Percentiles rank a stretch among this genome's conserved stretches.
These are phyloP conservation scores for Shinisaurus crocodilurus DNA, from an alignment of 2,113 vertebrate species.

Conservation along the genomic window DNA sequence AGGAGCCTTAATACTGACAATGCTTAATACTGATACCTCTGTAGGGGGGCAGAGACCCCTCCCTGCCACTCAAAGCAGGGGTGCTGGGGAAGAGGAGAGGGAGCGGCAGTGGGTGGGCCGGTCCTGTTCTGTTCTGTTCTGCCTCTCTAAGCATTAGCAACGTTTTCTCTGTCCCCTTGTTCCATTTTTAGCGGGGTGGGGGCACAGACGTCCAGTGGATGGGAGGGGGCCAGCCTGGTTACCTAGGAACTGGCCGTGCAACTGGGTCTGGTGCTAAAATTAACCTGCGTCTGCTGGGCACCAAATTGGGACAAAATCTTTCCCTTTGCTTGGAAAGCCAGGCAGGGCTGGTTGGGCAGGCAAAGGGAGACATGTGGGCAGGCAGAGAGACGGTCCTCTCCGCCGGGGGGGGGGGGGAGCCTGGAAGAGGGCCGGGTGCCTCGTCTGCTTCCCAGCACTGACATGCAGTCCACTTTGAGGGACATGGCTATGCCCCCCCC, in stretches of 20 bases:
- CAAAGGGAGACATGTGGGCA: background rate
- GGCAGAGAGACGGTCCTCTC: background rate
- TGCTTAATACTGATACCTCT: too few species aligned
- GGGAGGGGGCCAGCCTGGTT: background rate
- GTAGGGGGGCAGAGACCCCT: too few species aligned
- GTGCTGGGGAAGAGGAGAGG: background rate
- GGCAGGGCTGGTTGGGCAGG: background rate
- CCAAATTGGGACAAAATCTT: conserved; percentile 5
- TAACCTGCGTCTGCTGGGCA: background rate
- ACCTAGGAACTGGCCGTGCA: background rate
- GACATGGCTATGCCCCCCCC: too few species aligned
- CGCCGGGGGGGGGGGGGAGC: too few species aligned
- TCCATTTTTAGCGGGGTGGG: background rate
- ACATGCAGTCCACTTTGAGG: too few species aligned
- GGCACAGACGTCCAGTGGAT: background rate
- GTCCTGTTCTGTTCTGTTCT: background rate
- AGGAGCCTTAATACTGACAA: too few species aligned
- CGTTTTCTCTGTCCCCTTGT: background rate
- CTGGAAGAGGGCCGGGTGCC: too few species aligned
- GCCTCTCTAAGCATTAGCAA: background rate
- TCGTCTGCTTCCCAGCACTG: too few species aligned
- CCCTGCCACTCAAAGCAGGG: too few species aligned
- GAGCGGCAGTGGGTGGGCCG: background rate
- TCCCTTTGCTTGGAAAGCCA: background rate
- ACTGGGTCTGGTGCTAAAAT: background rate